Evolutionary conservation across 1,140 invertebrate genomes (phyloP).

Genomic region (Leptinotarsa lineolata): DNA sequence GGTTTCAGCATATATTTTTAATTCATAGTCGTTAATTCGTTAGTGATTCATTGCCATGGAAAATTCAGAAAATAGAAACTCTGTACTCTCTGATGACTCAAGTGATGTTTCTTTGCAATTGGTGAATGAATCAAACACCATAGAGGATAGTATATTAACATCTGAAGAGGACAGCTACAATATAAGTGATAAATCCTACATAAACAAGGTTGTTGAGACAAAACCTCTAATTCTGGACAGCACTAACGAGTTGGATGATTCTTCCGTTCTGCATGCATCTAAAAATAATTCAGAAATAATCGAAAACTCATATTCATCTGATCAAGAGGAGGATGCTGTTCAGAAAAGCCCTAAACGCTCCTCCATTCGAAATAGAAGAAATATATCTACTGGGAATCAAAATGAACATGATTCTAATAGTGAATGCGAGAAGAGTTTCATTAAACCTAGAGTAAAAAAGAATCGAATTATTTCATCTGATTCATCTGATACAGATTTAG

Average conservation of each 20-base stretch:
- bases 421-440: not conserved
- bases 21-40: too few relatives aligned
- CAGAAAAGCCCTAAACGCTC: too few relatives aligned
- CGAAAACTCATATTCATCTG: not conserved
- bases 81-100: not conserved
- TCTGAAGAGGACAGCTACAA: not conserved
- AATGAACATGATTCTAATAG: not conserved
- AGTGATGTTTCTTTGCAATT: constrained; percentile 1
- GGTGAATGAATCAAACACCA: not conserved
- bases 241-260: too few relatives aligned
- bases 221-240: not conserved
- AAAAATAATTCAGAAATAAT: not conserved
- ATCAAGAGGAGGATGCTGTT: not conserved
- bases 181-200: not conserved
- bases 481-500: not conserved
- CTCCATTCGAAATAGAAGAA: not conserved
- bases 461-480: not conserved
- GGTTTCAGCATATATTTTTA: too few relatives aligned
- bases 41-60: too few relatives aligned
- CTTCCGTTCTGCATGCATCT: not conserved
- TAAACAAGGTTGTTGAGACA: not conserved
- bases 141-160: not conserved
- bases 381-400: not conserved
- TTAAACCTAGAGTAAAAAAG: not conserved
- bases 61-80: not conserved